These are phyloP conservation scores for mouse (Mus musculus) DNA, from an alignment of 2,113 vertebrate genomes.

Conservation along the genomic window DNA sequence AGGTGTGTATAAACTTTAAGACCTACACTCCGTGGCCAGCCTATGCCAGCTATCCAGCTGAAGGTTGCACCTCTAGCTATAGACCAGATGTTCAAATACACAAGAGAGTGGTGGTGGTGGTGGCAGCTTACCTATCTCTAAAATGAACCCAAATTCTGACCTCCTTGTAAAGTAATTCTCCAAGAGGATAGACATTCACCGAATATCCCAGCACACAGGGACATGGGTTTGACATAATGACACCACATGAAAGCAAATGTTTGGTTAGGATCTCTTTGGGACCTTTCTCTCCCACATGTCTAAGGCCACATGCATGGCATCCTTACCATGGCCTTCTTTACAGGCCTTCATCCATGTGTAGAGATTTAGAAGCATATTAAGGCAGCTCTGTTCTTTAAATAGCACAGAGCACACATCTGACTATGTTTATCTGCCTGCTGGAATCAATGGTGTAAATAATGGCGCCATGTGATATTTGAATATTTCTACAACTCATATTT, in stretches of 20 bases:
- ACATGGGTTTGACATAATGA: background rate
- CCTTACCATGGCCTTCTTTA: accelerated
- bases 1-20: background rate
- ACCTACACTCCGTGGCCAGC: background rate
- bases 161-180: accelerated
- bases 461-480: slow-evolving; percentile 62
- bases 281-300: background rate
- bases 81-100: background rate
- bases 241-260: accelerated
- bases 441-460: slow-evolving; percentile 70
- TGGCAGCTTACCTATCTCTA: background rate
- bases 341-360: background rate
- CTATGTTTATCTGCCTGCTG: slow-evolving; percentile 65
- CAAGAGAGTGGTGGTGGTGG: background rate
- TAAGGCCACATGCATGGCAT: accelerated
- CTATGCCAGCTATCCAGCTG: background rate
- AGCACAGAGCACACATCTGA: background rate
- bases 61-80: background rate
- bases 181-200: background rate
- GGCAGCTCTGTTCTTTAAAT: slow-evolving; percentile 30
- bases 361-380: background rate
- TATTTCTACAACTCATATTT: slow-evolving; percentile 72
- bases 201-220: accelerated
- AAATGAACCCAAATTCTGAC: background rate
- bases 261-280: background rate